phyloP scores from a whole-genome alignment of 2,113 vertebrate genomes.

The Ptyas mucosa region DNA sequence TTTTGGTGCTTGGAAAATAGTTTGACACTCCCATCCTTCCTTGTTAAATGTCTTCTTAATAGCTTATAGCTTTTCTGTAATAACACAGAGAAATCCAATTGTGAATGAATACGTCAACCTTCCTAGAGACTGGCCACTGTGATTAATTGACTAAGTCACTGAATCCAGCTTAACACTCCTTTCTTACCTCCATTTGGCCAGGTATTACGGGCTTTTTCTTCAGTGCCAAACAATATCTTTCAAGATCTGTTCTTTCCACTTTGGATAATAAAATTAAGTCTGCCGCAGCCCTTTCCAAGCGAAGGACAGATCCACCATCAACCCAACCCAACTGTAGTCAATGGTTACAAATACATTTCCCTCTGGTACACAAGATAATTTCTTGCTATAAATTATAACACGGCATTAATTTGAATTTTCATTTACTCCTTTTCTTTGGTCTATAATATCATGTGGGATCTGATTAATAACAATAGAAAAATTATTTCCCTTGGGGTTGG shows the following conservation, averaged over 20 bases:
- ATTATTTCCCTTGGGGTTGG: slow-evolving; percentile 24
- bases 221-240: not conserved
- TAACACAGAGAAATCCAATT: not conserved
- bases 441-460: slow-evolving; percentile 22
- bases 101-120: too few species aligned
- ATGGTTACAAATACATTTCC: slow-evolving; percentile 30
- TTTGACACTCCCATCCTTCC: too few species aligned
- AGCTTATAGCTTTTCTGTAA: too few species aligned
- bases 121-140: not conserved
- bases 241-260: not conserved
- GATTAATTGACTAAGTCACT: not conserved
- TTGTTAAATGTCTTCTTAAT: not conserved
- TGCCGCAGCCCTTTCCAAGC: slow-evolving; percentile 7
- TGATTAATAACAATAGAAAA: slow-evolving; percentile 31
- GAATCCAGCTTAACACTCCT: not conserved
- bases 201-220: not conserved
- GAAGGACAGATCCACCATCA: not conserved
- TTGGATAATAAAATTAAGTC: not conserved
- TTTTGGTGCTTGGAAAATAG: too few species aligned
- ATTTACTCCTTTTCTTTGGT: slow-evolving; percentile 26
- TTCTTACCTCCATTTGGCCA: not conserved
- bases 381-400: slow-evolving; percentile 3
- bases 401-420: slow-evolving; percentile 36
- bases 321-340: slow-evolving; percentile 11
- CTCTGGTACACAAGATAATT: slow-evolving; percentile 21